Base-by-base conservation (phyloP, 1,140 invertebrate species). In the Neocloeon triangulifer region DNA sequence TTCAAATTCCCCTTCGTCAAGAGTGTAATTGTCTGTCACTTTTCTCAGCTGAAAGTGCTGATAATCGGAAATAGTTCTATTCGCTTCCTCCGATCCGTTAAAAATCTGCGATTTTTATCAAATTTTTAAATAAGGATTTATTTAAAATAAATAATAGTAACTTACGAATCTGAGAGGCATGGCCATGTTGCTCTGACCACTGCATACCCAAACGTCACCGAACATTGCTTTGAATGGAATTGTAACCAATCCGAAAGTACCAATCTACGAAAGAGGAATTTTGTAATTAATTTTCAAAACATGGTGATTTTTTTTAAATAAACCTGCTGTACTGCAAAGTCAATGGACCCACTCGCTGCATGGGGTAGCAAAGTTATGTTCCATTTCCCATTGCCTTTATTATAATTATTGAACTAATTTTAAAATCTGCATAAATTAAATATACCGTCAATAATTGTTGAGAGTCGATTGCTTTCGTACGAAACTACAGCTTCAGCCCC, bases 381-480 rank as follows among this genome's bases (percentile, higher is more conserved):
- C n/a, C n/a, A n/a, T n/a, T n/a, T n/a, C n/a, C n/a, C n/a, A n/a
- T n/a, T n/a, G n/a, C n/a, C n/a, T n/a, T n/a, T n/a, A n/a, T n/a
- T n/a, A n/a, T n/a, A n/a, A n/a, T n/a, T n/a, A n/a, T n/a, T 35
- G 5, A 5, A 30, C 19, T 5, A 35, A 9, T n/a, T 9, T 8
- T 23, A 23, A 23, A 23, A 8, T n/a, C n/a, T 12, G 8, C 33
- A 20, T 6, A 7, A 20, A 34, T 35, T 30, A 23, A 23, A 23
- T 9, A 9, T 9, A 23, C 8, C n/a, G n/a, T 23, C n/a, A 23
- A n/a, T 6, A 19, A 8, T 13, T 19, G 14, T 15, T 28, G 3
- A 30, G n/a, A 15, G 5, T 5, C 7, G 25, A 37, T 34, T 26
- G 3, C 25, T 15, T 5, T 26, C 25, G 4, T 13, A 5, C 12